These are phyloP conservation scores for Emydocephalus ijimae DNA, from an alignment of 2,113 vertebrate genomes.

Conservation along the genomic window DNA sequence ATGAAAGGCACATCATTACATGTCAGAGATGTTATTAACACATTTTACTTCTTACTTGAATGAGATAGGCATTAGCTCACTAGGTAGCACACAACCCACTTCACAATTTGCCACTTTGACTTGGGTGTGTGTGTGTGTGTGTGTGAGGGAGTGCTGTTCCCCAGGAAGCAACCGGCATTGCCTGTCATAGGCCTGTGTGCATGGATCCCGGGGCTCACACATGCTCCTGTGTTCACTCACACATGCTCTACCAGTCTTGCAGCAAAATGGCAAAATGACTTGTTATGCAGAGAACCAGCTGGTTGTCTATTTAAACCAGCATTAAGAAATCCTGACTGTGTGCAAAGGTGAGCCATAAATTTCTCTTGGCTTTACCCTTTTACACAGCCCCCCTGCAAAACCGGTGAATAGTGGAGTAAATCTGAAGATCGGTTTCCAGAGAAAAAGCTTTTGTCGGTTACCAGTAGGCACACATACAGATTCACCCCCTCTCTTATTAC, in stretches of 20 bases:
- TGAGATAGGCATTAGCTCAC: constrained; percentile 71
- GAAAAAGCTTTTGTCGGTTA: constrained; percentile 44
- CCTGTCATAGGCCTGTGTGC: fast-evolving
- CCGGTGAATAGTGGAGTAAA: constrained; percentile 3
- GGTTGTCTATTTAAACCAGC: neutral
- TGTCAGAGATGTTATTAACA: constrained; percentile 80
- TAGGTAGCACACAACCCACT: constrained; percentile 44
- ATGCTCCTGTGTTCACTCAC: neutral
- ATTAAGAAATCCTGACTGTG: neutral
- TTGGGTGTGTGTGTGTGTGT: neutral
- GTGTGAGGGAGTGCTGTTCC: neutral
- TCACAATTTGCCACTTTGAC: neutral
- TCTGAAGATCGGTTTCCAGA: constrained; percentile 17
- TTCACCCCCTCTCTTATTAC: neutral
- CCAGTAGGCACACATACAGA: neutral
- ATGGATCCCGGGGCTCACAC: neutral
- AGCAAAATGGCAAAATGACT: fast-evolving
- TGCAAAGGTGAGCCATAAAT: neutral
- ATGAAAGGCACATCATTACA: constrained; percentile 86
- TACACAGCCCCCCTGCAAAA: neutral
- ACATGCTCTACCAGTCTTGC: neutral
- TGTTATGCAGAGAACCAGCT: neutral
- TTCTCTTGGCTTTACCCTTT: neutral
- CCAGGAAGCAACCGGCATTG: constrained; percentile 21
- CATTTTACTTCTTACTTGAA: constrained; percentile 73